Base-by-base conservation (phyloP, 2,797 vertebrate genomes). In the Lepus oiostolus region DNA sequence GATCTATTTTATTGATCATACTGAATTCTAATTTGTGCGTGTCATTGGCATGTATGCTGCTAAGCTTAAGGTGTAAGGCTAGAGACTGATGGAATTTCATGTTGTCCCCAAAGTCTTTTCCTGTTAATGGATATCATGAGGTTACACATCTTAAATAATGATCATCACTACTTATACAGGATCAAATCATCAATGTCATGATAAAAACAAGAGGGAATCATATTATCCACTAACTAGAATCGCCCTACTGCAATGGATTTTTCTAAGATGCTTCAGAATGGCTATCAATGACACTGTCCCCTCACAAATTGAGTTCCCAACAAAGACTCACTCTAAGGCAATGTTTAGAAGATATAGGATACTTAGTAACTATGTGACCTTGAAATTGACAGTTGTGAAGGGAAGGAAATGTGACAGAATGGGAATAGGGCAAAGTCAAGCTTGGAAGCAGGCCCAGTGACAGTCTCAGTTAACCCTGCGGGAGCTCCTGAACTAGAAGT, bases 161-260 rank as follows among this genome's bases (percentile, higher is more conserved):
- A 95, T 90, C 54, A 71, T 77, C 21, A 80, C 32, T 79, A 88
- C 67, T 88, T 68, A 80, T 4, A 70, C n/a, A 84, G 62, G 42
- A 60, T 21, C 92, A 79, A 94, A 86, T 87, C 54, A 90, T 75
- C 93, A 94, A 76, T 30, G 24, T 94, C 67, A 80, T 93, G 65
- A 93, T 54, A 47, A 93, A 96, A 95, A 19, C 32, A 86, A 76
- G 67, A 92, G 42, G 38, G 88, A 94, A 86, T 93, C 65, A 94
- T 90, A 92, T 88, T 58, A 62, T 11, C 16, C 70, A 90, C 52
- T 75, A 32, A 84, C 35, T 22, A 52, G 54, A 71, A 83, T 32
- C 17, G 65, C 38, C 38, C 71, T 68, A 50, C 75, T 58, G 7
- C 5, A 70, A 91, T 63, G 65, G 9, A 1, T 87, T 68, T 82